phyloP scores from a whole-genome alignment of 2,113 vertebrate species.

The Piaya cayana region DNA sequence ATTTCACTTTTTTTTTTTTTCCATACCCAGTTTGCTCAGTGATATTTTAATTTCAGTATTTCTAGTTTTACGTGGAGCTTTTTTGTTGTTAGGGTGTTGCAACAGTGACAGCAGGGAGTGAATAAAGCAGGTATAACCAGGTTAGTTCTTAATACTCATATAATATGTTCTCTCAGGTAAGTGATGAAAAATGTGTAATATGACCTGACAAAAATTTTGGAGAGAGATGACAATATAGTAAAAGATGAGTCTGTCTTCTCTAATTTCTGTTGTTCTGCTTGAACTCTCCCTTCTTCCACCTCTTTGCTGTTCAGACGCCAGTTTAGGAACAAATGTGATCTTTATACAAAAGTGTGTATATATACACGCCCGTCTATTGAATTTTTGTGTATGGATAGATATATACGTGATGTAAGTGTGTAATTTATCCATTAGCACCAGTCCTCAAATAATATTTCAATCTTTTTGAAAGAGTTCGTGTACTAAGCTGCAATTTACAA shows the following conservation, averaged over 20 bases:
- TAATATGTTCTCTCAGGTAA: not conserved
- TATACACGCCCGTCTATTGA: not conserved
- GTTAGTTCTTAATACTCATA: not conserved
- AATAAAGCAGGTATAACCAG: not conserved
- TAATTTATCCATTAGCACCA: not conserved
- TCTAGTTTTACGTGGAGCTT: not conserved
- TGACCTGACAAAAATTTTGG: not conserved
- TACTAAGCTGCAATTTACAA: not conserved
- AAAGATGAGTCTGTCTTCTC: not conserved
- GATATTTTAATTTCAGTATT: slow-evolving; percentile 8
- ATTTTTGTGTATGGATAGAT: not conserved
- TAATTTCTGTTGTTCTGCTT: not conserved
- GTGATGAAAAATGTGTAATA: not conserved
- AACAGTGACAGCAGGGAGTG: not conserved
- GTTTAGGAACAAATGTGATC: not conserved
- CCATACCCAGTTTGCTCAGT: not conserved
- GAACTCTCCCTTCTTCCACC: not conserved
- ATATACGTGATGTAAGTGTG: not conserved
- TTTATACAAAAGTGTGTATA: not conserved
- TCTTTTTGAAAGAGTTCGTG: not conserved
- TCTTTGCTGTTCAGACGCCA: not conserved
- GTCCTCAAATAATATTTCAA: not conserved
- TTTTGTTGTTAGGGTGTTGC: not conserved
- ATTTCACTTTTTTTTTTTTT: not conserved
- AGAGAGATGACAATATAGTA: not conserved